These are phyloP conservation scores for Plectropomus leopardus DNA, from an alignment of 2,113 vertebrate genomes.

Conservation along the genomic window DNA sequence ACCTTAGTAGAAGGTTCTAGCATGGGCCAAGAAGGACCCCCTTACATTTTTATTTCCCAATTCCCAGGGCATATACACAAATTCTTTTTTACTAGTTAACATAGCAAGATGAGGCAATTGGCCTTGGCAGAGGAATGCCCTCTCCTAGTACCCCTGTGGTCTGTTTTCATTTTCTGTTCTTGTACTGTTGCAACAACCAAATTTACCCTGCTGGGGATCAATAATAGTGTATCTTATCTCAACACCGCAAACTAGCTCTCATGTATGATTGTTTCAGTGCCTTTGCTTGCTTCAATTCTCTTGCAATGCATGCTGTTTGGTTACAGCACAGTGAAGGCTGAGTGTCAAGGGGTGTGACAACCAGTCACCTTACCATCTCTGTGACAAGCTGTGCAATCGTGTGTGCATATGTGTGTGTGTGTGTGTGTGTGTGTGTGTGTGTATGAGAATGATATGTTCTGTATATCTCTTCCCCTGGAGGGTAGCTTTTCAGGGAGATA, in stretches of 20 bases:
- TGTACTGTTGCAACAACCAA: too few species aligned
- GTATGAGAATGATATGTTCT: conserved; percentile 29
- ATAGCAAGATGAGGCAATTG: too few species aligned
- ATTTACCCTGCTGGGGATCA: too few species aligned
- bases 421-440: conserved; percentile 17
- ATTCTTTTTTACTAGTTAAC: too few species aligned
- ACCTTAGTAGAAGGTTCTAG: too few species aligned
- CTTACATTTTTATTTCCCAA: too few species aligned
- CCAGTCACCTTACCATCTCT: conserved; percentile 34
- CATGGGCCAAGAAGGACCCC: too few species aligned
- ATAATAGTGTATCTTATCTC: too few species aligned
- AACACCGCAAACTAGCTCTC: background rate
- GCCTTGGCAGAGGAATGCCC: too few species aligned
- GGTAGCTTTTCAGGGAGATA: conserved; percentile 66
- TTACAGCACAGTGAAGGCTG: conserved; percentile 1
- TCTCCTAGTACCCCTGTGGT: too few species aligned
- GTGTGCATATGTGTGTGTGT: conserved; percentile 6
- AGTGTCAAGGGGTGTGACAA: conserved; percentile 27
- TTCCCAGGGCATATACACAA: too few species aligned
- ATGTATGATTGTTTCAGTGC: background rate
- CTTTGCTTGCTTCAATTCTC: conserved; percentile 11
- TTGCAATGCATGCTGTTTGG: background rate
- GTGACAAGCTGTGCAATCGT: conserved; percentile 36
- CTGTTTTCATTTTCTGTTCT: too few species aligned
- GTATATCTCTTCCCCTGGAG: conserved; percentile 57